phyloP scores from a whole-genome alignment of 2,797 vertebrate genomes.

The Centropyge bicolor region DNA sequence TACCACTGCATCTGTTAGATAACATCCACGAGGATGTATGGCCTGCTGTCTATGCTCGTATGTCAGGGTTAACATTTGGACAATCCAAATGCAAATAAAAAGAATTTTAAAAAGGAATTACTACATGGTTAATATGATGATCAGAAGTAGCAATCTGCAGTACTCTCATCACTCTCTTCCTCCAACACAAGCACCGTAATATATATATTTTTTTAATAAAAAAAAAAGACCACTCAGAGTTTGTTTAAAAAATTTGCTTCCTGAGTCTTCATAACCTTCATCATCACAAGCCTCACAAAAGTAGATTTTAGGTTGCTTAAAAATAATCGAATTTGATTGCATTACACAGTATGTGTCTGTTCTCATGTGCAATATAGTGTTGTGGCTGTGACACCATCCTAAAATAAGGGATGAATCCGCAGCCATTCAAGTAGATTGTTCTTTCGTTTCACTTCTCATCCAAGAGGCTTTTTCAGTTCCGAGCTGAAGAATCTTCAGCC shows the following conservation, averaged over 20 bases:
- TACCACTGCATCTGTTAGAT: not conserved
- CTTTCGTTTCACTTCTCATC: no score
- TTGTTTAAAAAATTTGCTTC: not conserved
- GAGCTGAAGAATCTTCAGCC: no score
- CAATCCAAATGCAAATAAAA: not conserved
- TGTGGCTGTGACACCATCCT: not conserved
- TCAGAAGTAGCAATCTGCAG: not conserved
- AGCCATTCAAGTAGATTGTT: no score
- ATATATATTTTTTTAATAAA: no score
- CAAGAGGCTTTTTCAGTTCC: no score
- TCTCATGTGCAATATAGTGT: not conserved
- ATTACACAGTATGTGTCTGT: not conserved
- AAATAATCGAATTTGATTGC: not conserved
- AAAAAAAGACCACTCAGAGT: not conserved
- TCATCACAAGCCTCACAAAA: not conserved
- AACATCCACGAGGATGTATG: not conserved
- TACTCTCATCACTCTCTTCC: not conserved
- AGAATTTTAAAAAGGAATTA: not conserved
- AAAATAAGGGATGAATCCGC: not conserved
- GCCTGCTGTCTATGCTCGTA: not conserved
- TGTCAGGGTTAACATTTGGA: not conserved
- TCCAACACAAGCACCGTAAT: not conserved
- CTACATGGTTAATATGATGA: not conserved
- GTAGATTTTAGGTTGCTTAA: not conserved
- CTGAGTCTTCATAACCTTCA: not conserved